A percentile compares a stretch with the other conserved stretches of the same genome.
These are phyloP conservation scores for Microhierax caerulescens DNA, from an alignment of 2,797 vertebrate genomes.

Conservation along the genomic window DNA sequence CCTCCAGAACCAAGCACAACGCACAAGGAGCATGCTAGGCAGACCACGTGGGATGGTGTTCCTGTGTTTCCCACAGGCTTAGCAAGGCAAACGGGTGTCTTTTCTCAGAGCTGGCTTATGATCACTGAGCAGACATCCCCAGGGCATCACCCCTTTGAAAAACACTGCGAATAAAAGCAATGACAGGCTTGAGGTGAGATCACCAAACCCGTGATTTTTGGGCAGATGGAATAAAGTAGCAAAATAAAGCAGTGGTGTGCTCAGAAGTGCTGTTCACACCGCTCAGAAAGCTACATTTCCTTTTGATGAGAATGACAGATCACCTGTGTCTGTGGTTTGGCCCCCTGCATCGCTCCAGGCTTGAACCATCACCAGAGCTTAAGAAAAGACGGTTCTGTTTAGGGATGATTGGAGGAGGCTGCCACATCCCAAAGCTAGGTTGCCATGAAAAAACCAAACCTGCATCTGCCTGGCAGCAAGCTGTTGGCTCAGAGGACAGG, in stretches of 20 bases:
- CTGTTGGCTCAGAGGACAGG: neutral
- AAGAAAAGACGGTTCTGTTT: neutral
- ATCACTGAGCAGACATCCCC: neutral
- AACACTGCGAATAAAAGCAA: neutral
- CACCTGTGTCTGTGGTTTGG: neutral
- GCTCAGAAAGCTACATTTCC: neutral
- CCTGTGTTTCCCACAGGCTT: neutral
- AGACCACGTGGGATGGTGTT: rapidly evolving
- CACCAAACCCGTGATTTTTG: neutral
- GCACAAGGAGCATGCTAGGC: rapidly evolving
- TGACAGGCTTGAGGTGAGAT: neutral
- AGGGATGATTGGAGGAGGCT: neutral
- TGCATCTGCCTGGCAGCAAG: neutral
- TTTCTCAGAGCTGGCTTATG: neutral
- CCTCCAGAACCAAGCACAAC: neutral
- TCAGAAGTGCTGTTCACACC: neutral
- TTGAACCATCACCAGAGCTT: neutral
- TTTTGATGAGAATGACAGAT: neutral
- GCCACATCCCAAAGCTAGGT: neutral
- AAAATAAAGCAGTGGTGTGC: neutral
- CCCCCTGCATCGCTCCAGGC: rapidly evolving
- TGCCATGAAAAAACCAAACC: neutral
- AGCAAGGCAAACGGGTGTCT: neutral
- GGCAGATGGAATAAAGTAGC: neutral
- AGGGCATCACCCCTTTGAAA: neutral